These are phyloP conservation scores for Anoplophora glabripennis DNA, from an alignment of 1,140 invertebrate species.

Conservation along the genomic window DNA sequence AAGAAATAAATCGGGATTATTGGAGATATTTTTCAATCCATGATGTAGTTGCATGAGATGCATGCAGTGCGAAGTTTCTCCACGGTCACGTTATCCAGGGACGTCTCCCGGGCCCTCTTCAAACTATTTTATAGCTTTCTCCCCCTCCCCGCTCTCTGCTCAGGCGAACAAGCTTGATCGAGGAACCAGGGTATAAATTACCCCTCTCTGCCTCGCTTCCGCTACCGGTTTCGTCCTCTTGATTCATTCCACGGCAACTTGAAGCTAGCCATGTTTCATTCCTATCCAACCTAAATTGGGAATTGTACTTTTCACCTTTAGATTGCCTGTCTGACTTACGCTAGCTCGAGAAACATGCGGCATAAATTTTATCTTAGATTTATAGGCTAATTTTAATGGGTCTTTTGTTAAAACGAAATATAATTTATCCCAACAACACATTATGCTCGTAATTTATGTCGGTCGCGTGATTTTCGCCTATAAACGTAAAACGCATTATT, in stretches of 20 bases:
- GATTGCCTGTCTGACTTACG: not conserved
- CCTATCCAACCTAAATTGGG: conserved; percentile 30
- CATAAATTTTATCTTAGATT: not conserved
- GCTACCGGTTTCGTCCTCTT: conserved; percentile 25
- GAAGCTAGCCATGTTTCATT: conserved; percentile 33
- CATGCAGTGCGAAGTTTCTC: conserved; percentile 27
- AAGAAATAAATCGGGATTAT: conserved; percentile 16
- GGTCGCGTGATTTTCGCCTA: too few relatives aligned
- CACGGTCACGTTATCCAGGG: conserved; percentile 34
- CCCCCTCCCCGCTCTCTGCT: conserved; percentile 9
- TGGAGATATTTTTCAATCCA: conserved; percentile 8
- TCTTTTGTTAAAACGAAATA: too few relatives aligned
- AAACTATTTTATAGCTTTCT: conserved; percentile 44
- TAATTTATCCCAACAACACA: too few relatives aligned
- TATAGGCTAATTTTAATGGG: conserved; percentile 1
- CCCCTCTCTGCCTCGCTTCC: conserved; percentile 16
- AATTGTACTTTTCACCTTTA: conserved; percentile 25
- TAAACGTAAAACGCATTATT: too few relatives aligned
- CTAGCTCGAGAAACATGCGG: not conserved
- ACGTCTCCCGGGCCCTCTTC: conserved; percentile 45
- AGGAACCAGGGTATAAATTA: conserved; percentile 40
- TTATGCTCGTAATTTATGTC: too few relatives aligned
- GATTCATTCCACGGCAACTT: conserved; percentile 33
- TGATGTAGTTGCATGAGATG: conserved; percentile 2
- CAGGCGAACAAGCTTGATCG: conserved; percentile 39